Evolutionary conservation across 2,113 vertebrate species (phyloP).

Genomic region (Scolopax mira): DNA sequence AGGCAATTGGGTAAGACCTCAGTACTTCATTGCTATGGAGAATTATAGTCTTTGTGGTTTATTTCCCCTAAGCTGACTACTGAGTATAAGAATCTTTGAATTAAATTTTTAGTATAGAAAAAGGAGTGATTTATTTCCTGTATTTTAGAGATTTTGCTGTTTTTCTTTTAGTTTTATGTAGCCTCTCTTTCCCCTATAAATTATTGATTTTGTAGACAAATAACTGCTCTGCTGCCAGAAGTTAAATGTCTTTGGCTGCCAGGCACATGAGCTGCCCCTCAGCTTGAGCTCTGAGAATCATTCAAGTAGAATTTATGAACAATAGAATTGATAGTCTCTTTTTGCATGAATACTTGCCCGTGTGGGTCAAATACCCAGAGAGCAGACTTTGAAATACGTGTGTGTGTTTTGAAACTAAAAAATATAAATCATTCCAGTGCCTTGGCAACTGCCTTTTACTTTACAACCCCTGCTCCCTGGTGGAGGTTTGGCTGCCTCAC

Average conservation of each 20-base stretch:
- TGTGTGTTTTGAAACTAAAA: neutral
- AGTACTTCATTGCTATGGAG: neutral
- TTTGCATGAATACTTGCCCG: neutral
- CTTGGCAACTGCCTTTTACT: neutral
- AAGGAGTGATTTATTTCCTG: neutral
- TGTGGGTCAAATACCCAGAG: neutral
- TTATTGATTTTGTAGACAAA: constrained; percentile 53
- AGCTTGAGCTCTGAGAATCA: constrained; percentile 15
- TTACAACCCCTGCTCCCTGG: neutral
- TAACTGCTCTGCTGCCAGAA: constrained; percentile 8
- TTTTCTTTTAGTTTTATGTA: neutral
- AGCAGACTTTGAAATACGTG: constrained; percentile 6
- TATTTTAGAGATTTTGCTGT: neutral
- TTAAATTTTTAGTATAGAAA: neutral
- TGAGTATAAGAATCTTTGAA: neutral
- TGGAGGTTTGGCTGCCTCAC: neutral
- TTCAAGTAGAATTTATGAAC: constrained; percentile 33
- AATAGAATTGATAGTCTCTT: neutral
- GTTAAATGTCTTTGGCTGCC: constrained; percentile 32
- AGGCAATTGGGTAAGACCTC: neutral
- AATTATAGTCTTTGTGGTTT: neutral
- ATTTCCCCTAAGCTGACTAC: neutral
- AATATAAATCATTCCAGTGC: neutral
- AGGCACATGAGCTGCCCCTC: neutral
- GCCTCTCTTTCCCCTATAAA: constrained; percentile 6